Conservation (phyloP, 2,888 invertebrate species). For the Poecilobothrus nobilitatus region DNA sequence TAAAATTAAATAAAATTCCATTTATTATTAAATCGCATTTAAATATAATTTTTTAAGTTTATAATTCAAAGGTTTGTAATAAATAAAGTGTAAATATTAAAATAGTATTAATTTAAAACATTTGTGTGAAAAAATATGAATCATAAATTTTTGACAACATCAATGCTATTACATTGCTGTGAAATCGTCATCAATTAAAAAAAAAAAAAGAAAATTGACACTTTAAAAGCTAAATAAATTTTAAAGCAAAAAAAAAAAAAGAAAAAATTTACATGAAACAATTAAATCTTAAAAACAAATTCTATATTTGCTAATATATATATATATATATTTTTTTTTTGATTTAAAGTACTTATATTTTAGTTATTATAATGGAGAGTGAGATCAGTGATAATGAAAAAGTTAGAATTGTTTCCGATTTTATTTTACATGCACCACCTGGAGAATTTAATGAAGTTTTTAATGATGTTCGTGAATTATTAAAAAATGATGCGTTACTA, state of each 20-base stretch:
- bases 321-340: not conserved
- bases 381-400: conserved; percentile 79
- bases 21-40: not conserved
- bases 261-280: not conserved
- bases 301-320: not conserved
- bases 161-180: not conserved
- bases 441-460: conserved; percentile 99
- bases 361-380: conserved; percentile 33
- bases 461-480: conserved; percentile 84
- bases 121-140: not conserved
- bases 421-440: conserved; percentile 96
- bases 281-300: not conserved
- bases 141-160: conserved; percentile 3
- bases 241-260: not conserved
- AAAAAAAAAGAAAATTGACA: not conserved
- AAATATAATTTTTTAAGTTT: not conserved
- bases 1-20: not conserved
- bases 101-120: not conserved
- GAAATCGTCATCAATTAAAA: not conserved
- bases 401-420: conserved; percentile 95
- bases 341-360: not conserved
- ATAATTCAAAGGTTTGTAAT: not conserved
- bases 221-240: not conserved
- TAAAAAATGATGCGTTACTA: conserved; percentile 91
- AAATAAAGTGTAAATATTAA: not conserved